phyloP scores from a whole-genome alignment of 2,797 vertebrate genomes.

The Premnoplex brunnescens region DNA sequence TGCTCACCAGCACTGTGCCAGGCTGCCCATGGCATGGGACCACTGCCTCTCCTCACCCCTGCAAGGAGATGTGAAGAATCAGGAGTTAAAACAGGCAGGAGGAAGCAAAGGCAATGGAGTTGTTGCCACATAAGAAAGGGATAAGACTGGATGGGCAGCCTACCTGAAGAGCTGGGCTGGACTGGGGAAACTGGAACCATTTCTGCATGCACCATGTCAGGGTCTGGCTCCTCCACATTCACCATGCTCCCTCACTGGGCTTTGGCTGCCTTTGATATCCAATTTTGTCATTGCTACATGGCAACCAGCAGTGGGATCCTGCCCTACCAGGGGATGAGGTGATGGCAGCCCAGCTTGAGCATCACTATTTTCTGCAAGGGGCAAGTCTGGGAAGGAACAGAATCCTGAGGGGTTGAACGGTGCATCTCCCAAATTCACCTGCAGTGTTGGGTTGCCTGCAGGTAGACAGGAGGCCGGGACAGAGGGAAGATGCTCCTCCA shows the following conservation, averaged over 20 bases:
- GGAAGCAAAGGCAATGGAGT: neutral
- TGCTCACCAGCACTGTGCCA: rapidly evolving
- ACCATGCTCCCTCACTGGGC: neutral
- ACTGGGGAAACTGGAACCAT: neutral
- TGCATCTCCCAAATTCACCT: neutral
- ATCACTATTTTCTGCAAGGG: neutral
- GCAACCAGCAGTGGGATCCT: neutral
- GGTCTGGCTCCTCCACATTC: neutral
- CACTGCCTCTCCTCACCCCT: neutral
- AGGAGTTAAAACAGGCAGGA: neutral
- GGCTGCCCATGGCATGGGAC: neutral
- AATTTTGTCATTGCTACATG: neutral
- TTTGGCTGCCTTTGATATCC: neutral
- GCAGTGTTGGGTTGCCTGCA: rapidly evolving
- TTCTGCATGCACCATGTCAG: rapidly evolving
- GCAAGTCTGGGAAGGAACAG: neutral
- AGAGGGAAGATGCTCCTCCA: neutral
- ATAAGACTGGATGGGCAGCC: neutral
- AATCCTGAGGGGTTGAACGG: rapidly evolving
- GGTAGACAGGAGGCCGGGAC: neutral
- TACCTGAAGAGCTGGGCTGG: neutral
- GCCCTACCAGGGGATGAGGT: neutral
- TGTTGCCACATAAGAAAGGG: neutral
- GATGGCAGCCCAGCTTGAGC: neutral
- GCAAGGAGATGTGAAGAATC: rapidly evolving